Conservation (phyloP, 2,113 vertebrate genomes). For the Tiliqua scincoides region DNA sequence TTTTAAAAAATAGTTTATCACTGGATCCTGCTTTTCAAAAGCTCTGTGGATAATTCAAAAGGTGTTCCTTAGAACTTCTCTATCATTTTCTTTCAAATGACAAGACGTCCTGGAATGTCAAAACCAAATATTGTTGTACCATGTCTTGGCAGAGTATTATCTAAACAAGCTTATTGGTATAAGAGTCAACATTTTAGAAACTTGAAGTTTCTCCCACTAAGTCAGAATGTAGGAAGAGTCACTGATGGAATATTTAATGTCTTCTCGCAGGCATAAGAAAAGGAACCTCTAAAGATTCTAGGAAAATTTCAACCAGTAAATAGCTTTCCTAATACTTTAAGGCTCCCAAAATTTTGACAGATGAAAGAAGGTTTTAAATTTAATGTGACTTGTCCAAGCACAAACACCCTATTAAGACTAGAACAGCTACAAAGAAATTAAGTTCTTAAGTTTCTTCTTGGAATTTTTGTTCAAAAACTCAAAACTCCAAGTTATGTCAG, state of each 20-base stretch:
- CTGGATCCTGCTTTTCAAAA: background rate
- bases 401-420: too few relatives aligned
- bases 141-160: background rate
- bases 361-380: background rate
- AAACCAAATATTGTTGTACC: background rate
- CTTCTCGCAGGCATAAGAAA: background rate
- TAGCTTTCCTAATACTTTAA: background rate
- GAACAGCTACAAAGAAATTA: slow-evolving; percentile 22
- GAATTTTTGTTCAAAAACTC: slow-evolving; percentile 65
- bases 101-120: background rate
- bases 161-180: background rate
- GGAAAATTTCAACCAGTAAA: background rate
- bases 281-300: background rate
- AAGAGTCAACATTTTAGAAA: background rate
- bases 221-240: background rate
- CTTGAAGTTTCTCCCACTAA: background rate
- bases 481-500: slow-evolving; percentile 57
- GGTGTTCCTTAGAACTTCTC: background rate
- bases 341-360: background rate
- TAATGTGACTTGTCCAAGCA: background rate
- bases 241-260: background rate
- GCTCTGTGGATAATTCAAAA: background rate
- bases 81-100: background rate
- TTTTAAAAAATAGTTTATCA: too few relatives aligned
- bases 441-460: slow-evolving; percentile 45